Evolutionary conservation across 64 coral and sea anemone genomes (phyloP).

Genomic region (Anthopleura sola): DNA sequence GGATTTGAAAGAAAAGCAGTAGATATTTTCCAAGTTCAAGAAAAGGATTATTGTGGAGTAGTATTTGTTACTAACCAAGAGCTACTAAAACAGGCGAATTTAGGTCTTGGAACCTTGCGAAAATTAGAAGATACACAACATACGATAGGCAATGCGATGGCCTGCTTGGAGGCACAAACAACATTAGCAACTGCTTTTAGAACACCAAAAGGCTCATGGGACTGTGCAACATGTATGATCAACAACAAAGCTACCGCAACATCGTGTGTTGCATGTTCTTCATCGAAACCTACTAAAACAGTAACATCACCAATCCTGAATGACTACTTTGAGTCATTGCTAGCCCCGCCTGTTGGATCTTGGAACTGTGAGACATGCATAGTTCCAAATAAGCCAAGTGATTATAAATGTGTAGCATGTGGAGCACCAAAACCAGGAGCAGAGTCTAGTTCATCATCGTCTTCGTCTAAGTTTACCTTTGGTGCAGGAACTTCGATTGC

Average conservation of each 20-base stretch:
- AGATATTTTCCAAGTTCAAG: too few relatives aligned
- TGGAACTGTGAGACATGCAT: slow-evolving; percentile 65
- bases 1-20: too few relatives aligned
- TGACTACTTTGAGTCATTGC: slow-evolving; percentile 56
- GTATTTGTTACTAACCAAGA: too few relatives aligned
- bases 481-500: slow-evolving; percentile 6
- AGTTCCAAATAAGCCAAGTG: slow-evolving; percentile 36
- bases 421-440: slow-evolving; percentile 45
- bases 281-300: slow-evolving; percentile 27
- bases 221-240: slow-evolving; percentile 58
- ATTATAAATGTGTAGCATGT: slow-evolving; percentile 61
- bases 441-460: background rate
- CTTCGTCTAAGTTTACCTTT: background rate
- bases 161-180: too few relatives aligned
- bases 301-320: background rate
- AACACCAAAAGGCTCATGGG: slow-evolving; percentile 52
- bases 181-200: too few relatives aligned
- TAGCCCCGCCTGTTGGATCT: slow-evolving; percentile 47
- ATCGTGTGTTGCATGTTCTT: slow-evolving; percentile 36
- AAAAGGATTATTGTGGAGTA: too few relatives aligned
- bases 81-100: too few relatives aligned
- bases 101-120: too few relatives aligned
- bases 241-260: slow-evolving; percentile 49
- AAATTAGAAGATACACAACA: too few relatives aligned
- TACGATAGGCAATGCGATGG: too few relatives aligned